Evolutionary conservation across 2,888 invertebrate species (phyloP).

Genomic region (Drosophila austrosaltans): DNA sequence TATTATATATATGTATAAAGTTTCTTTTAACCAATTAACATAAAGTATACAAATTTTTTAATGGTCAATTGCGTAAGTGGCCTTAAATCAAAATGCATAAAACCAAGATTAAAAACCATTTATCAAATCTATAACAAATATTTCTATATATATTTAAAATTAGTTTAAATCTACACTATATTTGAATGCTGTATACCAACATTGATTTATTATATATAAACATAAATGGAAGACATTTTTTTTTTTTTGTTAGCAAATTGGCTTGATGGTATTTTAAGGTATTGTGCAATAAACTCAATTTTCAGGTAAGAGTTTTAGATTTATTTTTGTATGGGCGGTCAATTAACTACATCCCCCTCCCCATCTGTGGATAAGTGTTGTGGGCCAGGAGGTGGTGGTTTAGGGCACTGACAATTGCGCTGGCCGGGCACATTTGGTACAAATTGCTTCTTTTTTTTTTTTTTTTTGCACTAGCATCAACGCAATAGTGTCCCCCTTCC

Average conservation of each 20-base stretch:
- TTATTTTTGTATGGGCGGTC: neutral
- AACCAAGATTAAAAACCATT: neutral
- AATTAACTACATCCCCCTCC: neutral
- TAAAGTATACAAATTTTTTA: neutral
- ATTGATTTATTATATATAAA: neutral
- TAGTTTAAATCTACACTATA: neutral
- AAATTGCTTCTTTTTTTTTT: constrained; percentile 53
- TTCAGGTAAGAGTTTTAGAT: constrained; percentile 6
- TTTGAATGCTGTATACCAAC: neutral
- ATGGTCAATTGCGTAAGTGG: neutral
- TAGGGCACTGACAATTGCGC: constrained; percentile 48
- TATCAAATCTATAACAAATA: neutral
- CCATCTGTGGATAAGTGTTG: neutral
- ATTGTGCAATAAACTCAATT: neutral
- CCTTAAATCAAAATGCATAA: neutral
- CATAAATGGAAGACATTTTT: neutral
- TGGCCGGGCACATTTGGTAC: constrained; percentile 61
- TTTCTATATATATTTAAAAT: neutral
- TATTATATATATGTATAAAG: too few species aligned
- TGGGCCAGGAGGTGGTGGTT: neutral
- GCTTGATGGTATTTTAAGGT: constrained; percentile 3
- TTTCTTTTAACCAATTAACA: neutral
- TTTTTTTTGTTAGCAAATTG: neutral
- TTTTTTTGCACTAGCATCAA: constrained; percentile 48
- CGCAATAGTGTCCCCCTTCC: constrained; percentile 31